Percentiles rank a stretch among this genome's conserved stretches.
These are phyloP conservation scores for Caerostris darwini DNA, from an alignment of 1,140 invertebrate genomes.

Conservation along the genomic window DNA sequence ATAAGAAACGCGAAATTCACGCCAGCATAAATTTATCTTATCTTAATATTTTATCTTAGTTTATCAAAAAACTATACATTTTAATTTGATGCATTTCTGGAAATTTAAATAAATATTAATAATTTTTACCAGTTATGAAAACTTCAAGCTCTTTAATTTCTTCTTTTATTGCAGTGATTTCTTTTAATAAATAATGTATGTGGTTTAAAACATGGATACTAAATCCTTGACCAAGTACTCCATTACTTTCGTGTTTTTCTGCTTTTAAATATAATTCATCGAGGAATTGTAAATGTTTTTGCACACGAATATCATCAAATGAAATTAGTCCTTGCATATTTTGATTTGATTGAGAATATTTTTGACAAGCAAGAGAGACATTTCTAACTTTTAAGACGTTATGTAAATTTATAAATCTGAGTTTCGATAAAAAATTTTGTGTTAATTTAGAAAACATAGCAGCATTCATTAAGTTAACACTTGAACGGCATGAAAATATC, in stretches of 20 bases:
- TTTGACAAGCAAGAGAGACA: not conserved
- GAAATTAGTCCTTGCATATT: not conserved
- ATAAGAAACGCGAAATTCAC: too few relatives aligned
- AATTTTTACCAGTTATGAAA: slow-evolving; percentile 27
- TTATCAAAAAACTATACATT: too few relatives aligned
- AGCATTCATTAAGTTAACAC: not conserved
- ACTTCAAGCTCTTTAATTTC: slow-evolving; percentile 38
- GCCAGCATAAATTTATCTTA: too few relatives aligned
- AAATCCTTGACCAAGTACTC: not conserved
- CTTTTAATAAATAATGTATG: not conserved
- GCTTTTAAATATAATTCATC: not conserved
- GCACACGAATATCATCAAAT: slow-evolving; percentile 41
- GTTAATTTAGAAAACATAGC: not conserved
- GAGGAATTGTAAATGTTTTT: slow-evolving; percentile 51
- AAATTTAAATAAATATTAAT: too few relatives aligned
- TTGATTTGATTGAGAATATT: not conserved
- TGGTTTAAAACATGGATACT: not conserved
- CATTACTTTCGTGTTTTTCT: not conserved
- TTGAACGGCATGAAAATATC: too few relatives aligned
- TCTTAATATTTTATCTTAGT: too few relatives aligned
- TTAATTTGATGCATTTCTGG: too few relatives aligned
- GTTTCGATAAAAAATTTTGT: not conserved
- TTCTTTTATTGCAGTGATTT: not conserved
- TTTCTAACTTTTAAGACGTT: not conserved
- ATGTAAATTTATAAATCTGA: not conserved